phyloP scores from a whole-genome alignment of 1,140 invertebrate species.

The Drosophila jambulina region DNA sequence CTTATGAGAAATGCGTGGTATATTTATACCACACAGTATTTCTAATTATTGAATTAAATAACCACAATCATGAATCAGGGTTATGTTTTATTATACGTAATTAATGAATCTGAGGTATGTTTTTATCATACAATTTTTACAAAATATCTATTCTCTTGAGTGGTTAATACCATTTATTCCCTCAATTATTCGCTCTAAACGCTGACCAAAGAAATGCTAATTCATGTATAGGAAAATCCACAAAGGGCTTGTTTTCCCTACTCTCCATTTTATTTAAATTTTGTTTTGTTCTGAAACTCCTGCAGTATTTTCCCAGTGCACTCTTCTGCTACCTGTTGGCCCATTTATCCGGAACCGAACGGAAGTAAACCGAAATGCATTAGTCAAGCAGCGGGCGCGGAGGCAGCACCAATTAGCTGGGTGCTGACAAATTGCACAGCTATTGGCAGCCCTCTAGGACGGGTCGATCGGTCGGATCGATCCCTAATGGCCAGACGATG shows the following conservation, averaged over 20 bases:
- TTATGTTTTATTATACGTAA: too few species aligned
- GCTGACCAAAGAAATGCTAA: too few species aligned
- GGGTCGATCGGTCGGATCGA: slow-evolving; percentile 12
- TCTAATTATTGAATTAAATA: background rate
- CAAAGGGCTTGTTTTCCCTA: too few species aligned
- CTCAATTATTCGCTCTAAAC: too few species aligned
- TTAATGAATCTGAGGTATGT: background rate
- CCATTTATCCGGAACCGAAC: slow-evolving; percentile 60
- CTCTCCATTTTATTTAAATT: background rate
- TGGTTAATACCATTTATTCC: too few species aligned
- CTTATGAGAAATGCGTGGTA: accelerated
- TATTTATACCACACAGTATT: background rate
- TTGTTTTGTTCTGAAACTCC: background rate
- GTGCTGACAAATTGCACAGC: slow-evolving; percentile 83
- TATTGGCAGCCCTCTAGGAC: slow-evolving; percentile 53
- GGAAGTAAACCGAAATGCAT: slow-evolving; percentile 73
- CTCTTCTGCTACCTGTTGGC: slow-evolving; percentile 52
- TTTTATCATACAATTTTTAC: too few species aligned
- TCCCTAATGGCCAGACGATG: slow-evolving; percentile 42
- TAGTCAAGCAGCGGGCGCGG: slow-evolving; percentile 77
- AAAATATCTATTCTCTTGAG: too few species aligned
- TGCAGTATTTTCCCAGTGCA: background rate
- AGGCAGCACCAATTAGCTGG: slow-evolving; percentile 76
- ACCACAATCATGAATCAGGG: too few species aligned
- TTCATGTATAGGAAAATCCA: too few species aligned